Conservation (phyloP, 2,888 invertebrate genomes). For the Elysia crispata region DNA sequence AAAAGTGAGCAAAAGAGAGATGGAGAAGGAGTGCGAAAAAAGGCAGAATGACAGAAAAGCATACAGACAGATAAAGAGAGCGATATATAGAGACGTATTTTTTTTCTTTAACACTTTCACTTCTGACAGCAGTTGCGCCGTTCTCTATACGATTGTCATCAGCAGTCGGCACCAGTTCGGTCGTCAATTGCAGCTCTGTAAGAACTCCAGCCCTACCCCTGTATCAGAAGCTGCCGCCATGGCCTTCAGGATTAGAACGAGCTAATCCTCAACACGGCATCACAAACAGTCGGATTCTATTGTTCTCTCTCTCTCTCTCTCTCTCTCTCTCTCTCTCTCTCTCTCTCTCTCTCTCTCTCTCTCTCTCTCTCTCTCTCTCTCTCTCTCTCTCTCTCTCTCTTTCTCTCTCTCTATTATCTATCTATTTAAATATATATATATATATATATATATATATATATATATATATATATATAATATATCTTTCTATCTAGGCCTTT, state of each 20-base stretch:
- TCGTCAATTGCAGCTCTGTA: too few species aligned
- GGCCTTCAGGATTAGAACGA: background rate
- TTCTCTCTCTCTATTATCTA: slow-evolving; percentile 2
- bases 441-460: too few species aligned
- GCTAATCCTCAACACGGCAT: background rate
- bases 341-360: background rate
- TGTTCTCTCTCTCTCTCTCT: background rate
- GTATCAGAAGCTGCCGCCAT: background rate
- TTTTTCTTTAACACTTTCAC: too few species aligned
- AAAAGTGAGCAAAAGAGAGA: background rate
- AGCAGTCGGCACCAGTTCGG: too few species aligned
- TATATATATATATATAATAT: too few species aligned
- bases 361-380: background rate
- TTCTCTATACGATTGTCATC: too few species aligned
- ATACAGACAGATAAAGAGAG: slow-evolving; percentile 25
- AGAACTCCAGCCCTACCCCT: too few species aligned
- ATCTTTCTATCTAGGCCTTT: too few species aligned
- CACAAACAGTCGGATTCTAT: background rate
- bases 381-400: slow-evolving; percentile 6
- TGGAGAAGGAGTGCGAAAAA: slow-evolving; percentile 11
- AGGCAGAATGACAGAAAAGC: background rate
- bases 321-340: background rate
- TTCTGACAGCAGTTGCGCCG: too few species aligned
- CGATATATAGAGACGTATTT: too few species aligned
- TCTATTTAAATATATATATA: too few species aligned